Percentiles rank a stretch among this genome's conserved stretches.
phyloP scores from a whole-genome alignment of 2,888 invertebrate species.

The Esperia sulphurella region DNA sequence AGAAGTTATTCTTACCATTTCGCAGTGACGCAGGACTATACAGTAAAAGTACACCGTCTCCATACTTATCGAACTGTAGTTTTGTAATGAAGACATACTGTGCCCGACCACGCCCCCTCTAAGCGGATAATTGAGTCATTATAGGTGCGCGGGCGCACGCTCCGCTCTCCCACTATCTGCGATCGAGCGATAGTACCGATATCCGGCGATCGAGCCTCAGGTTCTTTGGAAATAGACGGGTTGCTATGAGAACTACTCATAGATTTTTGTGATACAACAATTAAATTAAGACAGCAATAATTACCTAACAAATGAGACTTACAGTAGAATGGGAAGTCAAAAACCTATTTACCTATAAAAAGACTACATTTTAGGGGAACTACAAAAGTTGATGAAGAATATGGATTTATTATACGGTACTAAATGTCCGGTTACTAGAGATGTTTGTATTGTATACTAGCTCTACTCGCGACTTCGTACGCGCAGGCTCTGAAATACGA shows the following conservation, averaged over 20 bases:
- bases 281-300: slow-evolving; percentile 11
- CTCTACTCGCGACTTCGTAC: too few relatives aligned
- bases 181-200: slow-evolving; percentile 49
- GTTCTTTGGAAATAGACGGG: slow-evolving; percentile 23
- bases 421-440: too few relatives aligned
- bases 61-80: slow-evolving; percentile 26
- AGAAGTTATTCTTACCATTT: too few relatives aligned
- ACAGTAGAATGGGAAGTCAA: too few relatives aligned
- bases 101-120: slow-evolving; percentile 62
- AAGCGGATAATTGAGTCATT: slow-evolving; percentile 80
- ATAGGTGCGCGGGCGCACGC: slow-evolving; percentile 65
- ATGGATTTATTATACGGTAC: too few relatives aligned
- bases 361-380: too few relatives aligned
- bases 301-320: too few relatives aligned
- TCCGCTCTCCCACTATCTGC: slow-evolving; percentile 43
- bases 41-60: slow-evolving; percentile 21
- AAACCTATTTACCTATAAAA: too few relatives aligned
- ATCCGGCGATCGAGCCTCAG: slow-evolving; percentile 46
- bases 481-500: too few relatives aligned
- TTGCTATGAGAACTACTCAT: slow-evolving; percentile 15
- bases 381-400: too few relatives aligned
- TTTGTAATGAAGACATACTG: slow-evolving; percentile 74
- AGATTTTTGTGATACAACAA: slow-evolving; percentile 15
- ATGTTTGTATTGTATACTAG: too few relatives aligned
- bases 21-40: background rate